phyloP scores from a whole-genome alignment of 2,888 invertebrate species.

The Hyposoter didymator region DNA sequence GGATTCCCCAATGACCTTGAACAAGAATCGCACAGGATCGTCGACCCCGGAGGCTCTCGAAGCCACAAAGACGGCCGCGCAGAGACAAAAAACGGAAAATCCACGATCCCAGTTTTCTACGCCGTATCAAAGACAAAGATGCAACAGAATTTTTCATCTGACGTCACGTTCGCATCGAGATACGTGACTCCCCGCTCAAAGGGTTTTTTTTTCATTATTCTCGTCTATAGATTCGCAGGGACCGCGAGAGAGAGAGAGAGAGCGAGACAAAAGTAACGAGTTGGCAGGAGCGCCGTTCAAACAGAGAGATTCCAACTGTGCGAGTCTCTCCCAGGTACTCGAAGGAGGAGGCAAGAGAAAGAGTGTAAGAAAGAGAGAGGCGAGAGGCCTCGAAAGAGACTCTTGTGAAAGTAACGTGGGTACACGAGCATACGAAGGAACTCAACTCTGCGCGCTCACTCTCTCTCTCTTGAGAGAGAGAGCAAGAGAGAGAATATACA shows the following conservation, averaged over 20 bases:
- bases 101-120: conserved; percentile 38
- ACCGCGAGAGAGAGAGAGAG: not conserved
- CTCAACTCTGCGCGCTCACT: conserved; percentile 31
- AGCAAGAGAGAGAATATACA: conserved; percentile 38
- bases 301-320: not conserved
- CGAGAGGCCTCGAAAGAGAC: conserved; percentile 50
- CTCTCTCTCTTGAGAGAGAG: conserved; percentile 42
- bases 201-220: conserved; percentile 17
- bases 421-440: conserved; percentile 56
- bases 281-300: conserved; percentile 33
- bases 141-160: conserved; percentile 66
- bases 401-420: conserved; percentile 73
- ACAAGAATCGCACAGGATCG: conserved; percentile 67
- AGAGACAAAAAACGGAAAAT: conserved; percentile 40
- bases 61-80: conserved; percentile 22
- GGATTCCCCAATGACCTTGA: conserved; percentile 69
- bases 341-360: conserved; percentile 32
- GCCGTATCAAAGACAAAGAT: conserved; percentile 44
- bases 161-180: conserved; percentile 66
- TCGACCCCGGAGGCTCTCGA: conserved; percentile 59
- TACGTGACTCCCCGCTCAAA: conserved; percentile 48
- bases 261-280: conserved; percentile 22
- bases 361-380: conserved; percentile 30
- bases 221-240: not conserved
- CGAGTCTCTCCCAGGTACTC: conserved; percentile 6